A percentile compares a stretch with the other conserved stretches of the same genome.
Conservation (phyloP, 2,797 vertebrate species). For the Bufotes viridis region DNA sequence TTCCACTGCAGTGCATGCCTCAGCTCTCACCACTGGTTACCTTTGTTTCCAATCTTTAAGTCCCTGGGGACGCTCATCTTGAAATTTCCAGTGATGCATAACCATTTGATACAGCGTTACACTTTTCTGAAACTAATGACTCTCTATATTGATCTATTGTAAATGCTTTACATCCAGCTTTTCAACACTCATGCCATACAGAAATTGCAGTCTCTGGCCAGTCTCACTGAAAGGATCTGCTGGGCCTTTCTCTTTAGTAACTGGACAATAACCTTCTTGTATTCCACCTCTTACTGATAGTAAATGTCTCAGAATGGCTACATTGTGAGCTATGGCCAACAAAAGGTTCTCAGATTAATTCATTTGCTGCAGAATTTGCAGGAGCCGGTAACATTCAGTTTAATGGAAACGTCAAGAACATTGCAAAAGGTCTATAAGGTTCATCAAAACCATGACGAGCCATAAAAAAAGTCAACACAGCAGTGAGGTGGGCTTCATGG, state of each 20-base stretch:
- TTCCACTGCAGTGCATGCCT: background rate
- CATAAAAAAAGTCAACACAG: background rate
- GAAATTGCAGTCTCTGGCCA: background rate
- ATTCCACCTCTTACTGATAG: background rate
- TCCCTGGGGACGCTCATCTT: background rate
- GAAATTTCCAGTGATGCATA: background rate
- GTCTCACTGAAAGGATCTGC: background rate
- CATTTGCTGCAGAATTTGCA: background rate
- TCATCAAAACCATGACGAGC: background rate
- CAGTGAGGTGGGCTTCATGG: background rate
- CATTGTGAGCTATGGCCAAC: background rate
- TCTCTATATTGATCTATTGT: background rate
- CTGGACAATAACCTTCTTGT: background rate
- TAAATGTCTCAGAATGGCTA: background rate
- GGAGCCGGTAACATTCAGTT: background rate
- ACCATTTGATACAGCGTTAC: background rate
- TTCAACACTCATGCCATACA: conserved; percentile 2
- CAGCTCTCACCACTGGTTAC: background rate
- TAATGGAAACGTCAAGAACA: background rate
- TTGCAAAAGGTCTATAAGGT: background rate
- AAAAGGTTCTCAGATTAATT: background rate
- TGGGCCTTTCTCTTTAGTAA: background rate
- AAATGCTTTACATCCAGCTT: background rate
- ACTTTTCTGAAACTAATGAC: conserved; percentile 6
- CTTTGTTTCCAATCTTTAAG: conserved; percentile 3